Conservation (phyloP, 2,888 invertebrate genomes). For the Folsomia candida region DNA sequence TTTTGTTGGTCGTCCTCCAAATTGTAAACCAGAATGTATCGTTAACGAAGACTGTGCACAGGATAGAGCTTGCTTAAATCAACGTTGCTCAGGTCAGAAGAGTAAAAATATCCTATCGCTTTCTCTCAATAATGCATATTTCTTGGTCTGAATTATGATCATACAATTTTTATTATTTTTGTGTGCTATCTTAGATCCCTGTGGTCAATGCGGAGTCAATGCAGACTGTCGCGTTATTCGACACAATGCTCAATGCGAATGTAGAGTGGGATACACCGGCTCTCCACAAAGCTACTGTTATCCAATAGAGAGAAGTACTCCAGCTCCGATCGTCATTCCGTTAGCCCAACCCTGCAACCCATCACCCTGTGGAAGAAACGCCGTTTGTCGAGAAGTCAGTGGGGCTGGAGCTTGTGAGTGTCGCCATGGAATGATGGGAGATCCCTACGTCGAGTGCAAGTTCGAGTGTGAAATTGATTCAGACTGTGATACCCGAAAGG, state of each 20-base stretch:
- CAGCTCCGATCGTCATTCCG: neutral
- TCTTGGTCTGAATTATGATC: no score
- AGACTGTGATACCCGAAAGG: slow-evolving; percentile 32
- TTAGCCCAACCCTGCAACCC: slow-evolving; percentile 29
- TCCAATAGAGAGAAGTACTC: slow-evolving; percentile 5
- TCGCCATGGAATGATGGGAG: slow-evolving; percentile 70
- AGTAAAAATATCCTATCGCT: slow-evolving; percentile 19
- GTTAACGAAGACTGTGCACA: slow-evolving; percentile 69
- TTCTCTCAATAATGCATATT: no score
- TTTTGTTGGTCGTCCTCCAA: slow-evolving; percentile 50
- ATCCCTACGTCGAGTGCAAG: slow-evolving; percentile 65
- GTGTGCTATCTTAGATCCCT: no score
- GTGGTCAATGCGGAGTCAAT: slow-evolving; percentile 70
- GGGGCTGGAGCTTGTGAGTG: slow-evolving; percentile 64
- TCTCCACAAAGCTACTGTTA: slow-evolving; percentile 25
- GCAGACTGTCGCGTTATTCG: slow-evolving; percentile 68
- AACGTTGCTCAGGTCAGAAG: no score
- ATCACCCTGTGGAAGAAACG: slow-evolving; percentile 53
- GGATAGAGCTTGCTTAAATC: slow-evolving; percentile 72
- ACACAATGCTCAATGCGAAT: slow-evolving; percentile 72
- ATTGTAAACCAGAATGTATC: slow-evolving; percentile 62
- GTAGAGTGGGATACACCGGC: slow-evolving; percentile 71
- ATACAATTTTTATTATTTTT: no score
- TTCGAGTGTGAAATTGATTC: neutral
- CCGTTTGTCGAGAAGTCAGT: slow-evolving; percentile 52